These are phyloP conservation scores for Rhadinocentrus ornatus DNA, from an alignment of 2,797 vertebrate species.

Conservation along the genomic window DNA sequence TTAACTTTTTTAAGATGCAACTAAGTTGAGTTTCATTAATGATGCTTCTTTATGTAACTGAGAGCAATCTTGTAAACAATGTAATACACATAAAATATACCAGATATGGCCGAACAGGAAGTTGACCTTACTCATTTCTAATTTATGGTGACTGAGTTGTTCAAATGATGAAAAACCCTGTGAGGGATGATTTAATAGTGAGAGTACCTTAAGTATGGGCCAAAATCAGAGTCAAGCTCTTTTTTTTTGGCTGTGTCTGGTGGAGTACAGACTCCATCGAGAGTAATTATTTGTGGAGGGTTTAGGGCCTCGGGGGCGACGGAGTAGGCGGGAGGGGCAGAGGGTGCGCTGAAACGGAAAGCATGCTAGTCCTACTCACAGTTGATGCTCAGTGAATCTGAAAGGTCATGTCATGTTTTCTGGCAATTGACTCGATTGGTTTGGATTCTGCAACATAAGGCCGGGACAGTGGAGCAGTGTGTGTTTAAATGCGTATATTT, in stretches of 20 bases:
- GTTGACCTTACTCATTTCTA: constrained; percentile 59
- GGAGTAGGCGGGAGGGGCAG: constrained; percentile 80
- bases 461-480: constrained; percentile 78
- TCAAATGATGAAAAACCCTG: constrained; percentile 63
- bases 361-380: constrained; percentile 89
- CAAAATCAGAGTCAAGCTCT: constrained; percentile 88
- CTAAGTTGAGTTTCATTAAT: neutral
- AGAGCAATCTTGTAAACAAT: neutral
- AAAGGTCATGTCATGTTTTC: constrained; percentile 99
- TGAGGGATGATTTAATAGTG: constrained; percentile 73
- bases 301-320: constrained; percentile 86
- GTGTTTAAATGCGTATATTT: constrained; percentile 63
- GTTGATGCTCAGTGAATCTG: constrained; percentile 94
- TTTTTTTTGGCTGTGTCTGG: constrained; percentile 85
- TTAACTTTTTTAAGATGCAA: neutral
- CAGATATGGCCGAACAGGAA: constrained; percentile 46
- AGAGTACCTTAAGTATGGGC: constrained; percentile 81
- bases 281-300: constrained; percentile 96
- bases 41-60: neutral
- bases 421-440: constrained; percentile 97
- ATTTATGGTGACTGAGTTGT: constrained; percentile 64
- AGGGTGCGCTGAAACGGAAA: constrained; percentile 92
- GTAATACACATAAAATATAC: constrained; percentile 16
- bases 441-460: constrained; percentile 94
- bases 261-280: constrained; percentile 87